Evolutionary conservation across 2,888 invertebrate genomes (phyloP), one percentile per base, ranked within the genome.

Genomic region (Dichetophora obliterata): DNA sequence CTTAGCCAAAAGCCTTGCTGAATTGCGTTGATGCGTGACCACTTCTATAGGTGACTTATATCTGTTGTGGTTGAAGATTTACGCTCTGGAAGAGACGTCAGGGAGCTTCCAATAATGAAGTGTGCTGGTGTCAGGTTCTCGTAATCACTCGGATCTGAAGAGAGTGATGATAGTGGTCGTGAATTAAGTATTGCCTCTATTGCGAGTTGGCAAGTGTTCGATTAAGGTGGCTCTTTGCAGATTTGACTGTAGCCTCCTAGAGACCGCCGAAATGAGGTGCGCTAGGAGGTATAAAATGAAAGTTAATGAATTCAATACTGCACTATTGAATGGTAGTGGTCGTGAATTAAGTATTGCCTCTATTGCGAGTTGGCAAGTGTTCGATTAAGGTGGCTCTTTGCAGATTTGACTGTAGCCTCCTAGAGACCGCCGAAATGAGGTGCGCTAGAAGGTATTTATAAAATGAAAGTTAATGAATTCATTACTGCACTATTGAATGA

Each of bases 111-210:
- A n/a, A n/a, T n/a, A n/a, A n/a, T n/a, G n/a, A n/a, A n/a, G n/a
- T n/a, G n/a, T 31, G 31, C 31, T 31, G 31, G 5, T 31, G 31
- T 31, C 31, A 31, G 31, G 3, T 3, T 5, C 5, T 31, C 31
- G 31, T 31, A 70, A 59, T 80, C 78, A 66, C 71, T 79, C n/a
- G 76, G 76, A 50, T 80, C 76, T 9, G 59, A 65, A 0, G 79
- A 69, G 11, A 77, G 43, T 9, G 80, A 50, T 8, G 70, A 73
- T n/a, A 78, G 70, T 9, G 78, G 78, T 22, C 76, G 61, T 0
- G 75, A 79, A 50, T 80, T 80, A 66, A 81, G 68, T 2, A 79
- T 70, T 14, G 75, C 77, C 66, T 80, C 77, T 50, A 80, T 77
- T 68, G 31, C 0, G 80, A 74, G 11, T 73, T 78, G 2, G 52